Conservation (phyloP, 30 jellyfish, hydroid and myxozoan species). For the Clytia hemisphaerica region DNA sequence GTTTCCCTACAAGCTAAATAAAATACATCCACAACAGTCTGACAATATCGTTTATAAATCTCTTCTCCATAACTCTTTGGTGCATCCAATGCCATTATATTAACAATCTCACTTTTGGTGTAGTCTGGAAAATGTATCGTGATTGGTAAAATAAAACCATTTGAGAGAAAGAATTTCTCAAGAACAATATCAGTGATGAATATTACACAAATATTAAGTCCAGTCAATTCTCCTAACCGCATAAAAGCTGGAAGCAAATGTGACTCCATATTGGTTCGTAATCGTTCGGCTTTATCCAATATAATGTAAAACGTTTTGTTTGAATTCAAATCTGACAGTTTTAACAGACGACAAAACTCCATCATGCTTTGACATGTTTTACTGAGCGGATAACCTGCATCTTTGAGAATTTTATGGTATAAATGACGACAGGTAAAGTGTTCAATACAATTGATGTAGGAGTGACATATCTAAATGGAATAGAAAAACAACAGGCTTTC, state of each 20-base stretch:
- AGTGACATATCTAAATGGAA: conserved; percentile 37
- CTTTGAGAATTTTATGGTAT: conserved; percentile 33
- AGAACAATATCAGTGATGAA: conserved; percentile 45
- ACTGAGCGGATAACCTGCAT: neutral
- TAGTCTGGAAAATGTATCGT: conserved; percentile 52
- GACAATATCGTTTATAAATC: conserved; percentile 47
- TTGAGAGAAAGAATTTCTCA: conserved; percentile 57
- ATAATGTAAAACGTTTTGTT: conserved; percentile 33
- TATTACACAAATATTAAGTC: conserved; percentile 38
- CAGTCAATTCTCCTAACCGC: conserved; percentile 34
- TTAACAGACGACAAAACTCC: conserved; percentile 57
- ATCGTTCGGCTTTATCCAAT: conserved; percentile 68
- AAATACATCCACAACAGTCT: conserved; percentile 53
- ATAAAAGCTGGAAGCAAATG: conserved; percentile 53
- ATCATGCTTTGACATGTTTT: conserved; percentile 55
- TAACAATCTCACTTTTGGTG: conserved; percentile 33
- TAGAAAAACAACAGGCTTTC: neutral
- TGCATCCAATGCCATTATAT: conserved; percentile 60
- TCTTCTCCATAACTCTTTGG: conserved; percentile 38
- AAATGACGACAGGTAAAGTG: conserved; percentile 39
- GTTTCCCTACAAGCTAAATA: conserved; percentile 48
- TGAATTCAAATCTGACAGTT: neutral
- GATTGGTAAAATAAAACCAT: conserved; percentile 34
- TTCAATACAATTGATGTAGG: conserved; percentile 56
- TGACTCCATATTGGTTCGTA: conserved; percentile 57